A percentile compares a stretch with the other conserved stretches of the same genome.
Conservation (phyloP, 2,888 invertebrate species). For the Tipula helvola region DNA sequence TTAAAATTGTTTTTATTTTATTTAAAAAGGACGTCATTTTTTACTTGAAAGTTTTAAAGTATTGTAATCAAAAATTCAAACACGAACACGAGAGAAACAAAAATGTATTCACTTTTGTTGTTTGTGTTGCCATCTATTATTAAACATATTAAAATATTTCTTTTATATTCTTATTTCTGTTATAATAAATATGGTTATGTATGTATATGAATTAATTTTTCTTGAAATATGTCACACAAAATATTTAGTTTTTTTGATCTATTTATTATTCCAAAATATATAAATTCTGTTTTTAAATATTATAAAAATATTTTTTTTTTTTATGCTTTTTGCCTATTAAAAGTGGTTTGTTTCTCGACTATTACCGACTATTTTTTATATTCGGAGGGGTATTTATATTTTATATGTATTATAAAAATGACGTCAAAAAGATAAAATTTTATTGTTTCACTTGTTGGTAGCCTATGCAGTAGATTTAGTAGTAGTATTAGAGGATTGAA, state of each 20-base stretch:
- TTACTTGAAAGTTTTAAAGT: background rate
- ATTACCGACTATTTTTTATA: background rate
- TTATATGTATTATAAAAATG: background rate
- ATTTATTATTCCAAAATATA: background rate
- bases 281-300: background rate
- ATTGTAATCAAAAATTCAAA: background rate
- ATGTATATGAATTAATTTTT: background rate
- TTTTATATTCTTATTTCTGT: background rate
- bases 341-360: background rate
- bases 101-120: background rate
- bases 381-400: background rate
- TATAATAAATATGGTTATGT: background rate
- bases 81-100: background rate
- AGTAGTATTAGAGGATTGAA: background rate
- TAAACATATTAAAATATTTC: background rate
- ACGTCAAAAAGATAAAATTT: background rate
- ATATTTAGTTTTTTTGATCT: background rate
- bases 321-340: background rate
- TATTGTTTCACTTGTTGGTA: background rate
- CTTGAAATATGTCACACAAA: background rate
- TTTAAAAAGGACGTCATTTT: slow-evolving; percentile 5
- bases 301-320: background rate
- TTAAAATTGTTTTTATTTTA: background rate
- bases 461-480: background rate
- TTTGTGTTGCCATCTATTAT: background rate